Conservation (phyloP, 2,113 vertebrate species). For the Nothobranchius furzeri region DNA sequence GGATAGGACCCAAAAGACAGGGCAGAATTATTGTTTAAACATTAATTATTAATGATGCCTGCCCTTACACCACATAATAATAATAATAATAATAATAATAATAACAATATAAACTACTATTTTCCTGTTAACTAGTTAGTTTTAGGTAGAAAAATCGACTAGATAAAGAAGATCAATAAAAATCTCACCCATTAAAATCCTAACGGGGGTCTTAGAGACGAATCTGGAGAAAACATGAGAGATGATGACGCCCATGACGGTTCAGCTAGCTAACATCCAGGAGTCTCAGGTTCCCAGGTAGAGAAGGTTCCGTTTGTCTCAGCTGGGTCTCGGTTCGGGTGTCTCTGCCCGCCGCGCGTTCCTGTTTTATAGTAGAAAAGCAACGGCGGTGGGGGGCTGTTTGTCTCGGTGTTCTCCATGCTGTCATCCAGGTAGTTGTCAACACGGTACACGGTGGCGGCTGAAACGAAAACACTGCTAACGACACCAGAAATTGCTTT, state of each 20-base stretch:
- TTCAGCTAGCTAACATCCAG: neutral
- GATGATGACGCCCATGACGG: slow-evolving; percentile 47
- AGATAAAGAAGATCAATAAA: neutral
- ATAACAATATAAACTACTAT: too few species aligned
- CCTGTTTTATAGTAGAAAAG: slow-evolving; percentile 42
- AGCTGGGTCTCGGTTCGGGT: neutral
- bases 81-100: too few species aligned
- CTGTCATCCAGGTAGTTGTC: slow-evolving; percentile 25
- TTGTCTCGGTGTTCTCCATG: neutral
- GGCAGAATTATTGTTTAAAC: too few species aligned
- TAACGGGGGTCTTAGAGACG: slow-evolving; percentile 37
- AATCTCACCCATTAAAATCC: slow-evolving; percentile 64
- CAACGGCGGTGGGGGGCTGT: rapidly evolving
- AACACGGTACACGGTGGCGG: slow-evolving; percentile 40
- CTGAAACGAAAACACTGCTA: rapidly evolving
- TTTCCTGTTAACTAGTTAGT: too few species aligned
- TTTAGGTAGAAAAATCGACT: too few species aligned
- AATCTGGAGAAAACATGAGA: slow-evolving; percentile 49
- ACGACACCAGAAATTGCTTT: neutral
- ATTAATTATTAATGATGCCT: too few species aligned
- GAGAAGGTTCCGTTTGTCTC: too few species aligned
- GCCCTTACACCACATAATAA: too few species aligned
- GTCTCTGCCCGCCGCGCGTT: neutral
- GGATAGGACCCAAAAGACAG: too few species aligned
- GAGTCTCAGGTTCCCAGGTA: neutral